These are phyloP conservation scores for Microtus ochrogaster DNA, from an alignment of 2,113 vertebrate genomes.

Conservation along the genomic window DNA sequence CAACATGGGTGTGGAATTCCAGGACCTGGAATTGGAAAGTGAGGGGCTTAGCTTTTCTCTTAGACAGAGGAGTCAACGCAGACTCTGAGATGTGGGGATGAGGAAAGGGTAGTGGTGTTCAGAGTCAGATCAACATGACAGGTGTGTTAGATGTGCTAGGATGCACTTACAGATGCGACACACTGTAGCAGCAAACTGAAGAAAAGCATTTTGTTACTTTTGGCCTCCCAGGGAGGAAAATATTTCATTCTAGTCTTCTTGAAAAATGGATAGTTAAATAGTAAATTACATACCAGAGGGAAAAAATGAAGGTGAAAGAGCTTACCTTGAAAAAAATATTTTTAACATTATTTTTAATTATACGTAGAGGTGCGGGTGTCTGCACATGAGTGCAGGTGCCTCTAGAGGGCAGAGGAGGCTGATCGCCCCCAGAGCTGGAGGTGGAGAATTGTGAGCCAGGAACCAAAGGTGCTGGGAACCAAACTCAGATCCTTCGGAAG, in stretches of 20 bases:
- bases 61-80: not conserved
- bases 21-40: constrained; percentile 24
- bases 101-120: not conserved
- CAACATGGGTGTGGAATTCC: not conserved
- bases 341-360: not conserved
- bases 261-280: constrained; percentile 56
- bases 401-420: not conserved
- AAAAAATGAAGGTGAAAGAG: not conserved
- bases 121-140: constrained; percentile 10
- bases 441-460: not conserved
- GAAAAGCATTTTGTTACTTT: constrained; percentile 52
- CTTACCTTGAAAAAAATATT: not conserved
- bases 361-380: too few relatives aligned
- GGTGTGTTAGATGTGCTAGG: not conserved
- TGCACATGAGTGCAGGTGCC: not conserved
- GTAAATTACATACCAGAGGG: not conserved
- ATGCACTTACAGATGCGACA: not conserved
- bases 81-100: not conserved
- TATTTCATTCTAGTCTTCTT: not conserved
- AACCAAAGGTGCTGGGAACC: not conserved
- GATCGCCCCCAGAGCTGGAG: not conserved
- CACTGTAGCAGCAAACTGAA: constrained; percentile 11
- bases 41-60: constrained; percentile 42
- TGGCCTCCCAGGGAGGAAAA: constrained; percentile 16
- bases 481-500: not conserved